Evolutionary conservation across 2,888 invertebrate species (phyloP), one percentile per base, ranked within the genome.

Genomic region (Antitype chi): DNA sequence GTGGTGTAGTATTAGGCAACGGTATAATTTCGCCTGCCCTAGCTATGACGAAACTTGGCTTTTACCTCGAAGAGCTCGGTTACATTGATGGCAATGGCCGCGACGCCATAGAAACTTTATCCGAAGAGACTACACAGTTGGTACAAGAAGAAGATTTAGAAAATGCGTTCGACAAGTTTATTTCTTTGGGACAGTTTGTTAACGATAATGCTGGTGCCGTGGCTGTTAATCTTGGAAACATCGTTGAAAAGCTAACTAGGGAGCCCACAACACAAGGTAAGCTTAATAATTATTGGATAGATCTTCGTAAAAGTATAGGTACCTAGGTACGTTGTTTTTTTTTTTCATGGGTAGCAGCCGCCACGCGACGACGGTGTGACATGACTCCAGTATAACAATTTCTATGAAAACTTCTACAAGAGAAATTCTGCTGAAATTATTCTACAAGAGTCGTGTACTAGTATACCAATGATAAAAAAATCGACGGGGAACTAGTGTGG

Each of bases 1-100:
- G 84, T 60, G 98, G 99, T 2, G 97, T 99, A 15, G 98, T 97
- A 4, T 94, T 99, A 77, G 99, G 98, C 6, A 99, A 99, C 93
- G 97, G 98, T 0, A 98, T 99, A 97, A 98, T 99, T 70, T 98
- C 98, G 0, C 98, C 99, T 11, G 92, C 94, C 4, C 59, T 93
- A 23, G 92, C 90, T 2, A 88, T 96, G 49, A 93, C 94, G 0
- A 93, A 94, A 85, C 92, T 96, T 9, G 95, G 96, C 6, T 95
- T 95, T 85, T 96, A 96, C 82, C 91, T 96, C 5, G 95, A 96
- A 81, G 95, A 96, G 78, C 91, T 95, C 94, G 98, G 97, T 6
- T 97, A 98, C 89, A 97, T 98, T 28, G 98, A 98, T 91, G 95
- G 95, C 55, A 91, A 93, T 60, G 98, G 98, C 0, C 97, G 97